These are phyloP conservation scores for Melospiza melodia DNA, from an alignment of 2,113 vertebrate species.

Conservation along the genomic window DNA sequence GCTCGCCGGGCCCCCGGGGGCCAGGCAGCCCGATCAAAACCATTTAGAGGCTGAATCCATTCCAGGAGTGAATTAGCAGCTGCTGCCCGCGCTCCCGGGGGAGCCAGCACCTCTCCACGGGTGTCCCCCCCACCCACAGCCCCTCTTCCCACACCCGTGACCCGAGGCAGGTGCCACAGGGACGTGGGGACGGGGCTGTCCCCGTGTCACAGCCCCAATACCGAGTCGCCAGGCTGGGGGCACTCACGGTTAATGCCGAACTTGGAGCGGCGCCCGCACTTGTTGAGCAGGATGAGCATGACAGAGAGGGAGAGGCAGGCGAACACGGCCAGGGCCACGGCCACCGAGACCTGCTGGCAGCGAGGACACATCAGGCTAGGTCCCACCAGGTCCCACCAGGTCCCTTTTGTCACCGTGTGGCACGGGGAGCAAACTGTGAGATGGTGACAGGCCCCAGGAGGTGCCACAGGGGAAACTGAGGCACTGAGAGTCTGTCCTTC, in stretches of 20 bases:
- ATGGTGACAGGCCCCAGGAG: not conserved
- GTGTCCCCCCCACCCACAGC: not conserved
- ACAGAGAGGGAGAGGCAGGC: conserved; percentile 86
- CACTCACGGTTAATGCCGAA: conserved; percentile 90
- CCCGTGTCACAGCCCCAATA: accelerated
- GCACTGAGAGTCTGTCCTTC: not conserved
- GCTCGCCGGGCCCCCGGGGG: not conserved
- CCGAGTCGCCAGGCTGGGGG: accelerated
- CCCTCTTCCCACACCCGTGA: not conserved
- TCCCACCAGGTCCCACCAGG: not conserved
- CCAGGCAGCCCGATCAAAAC: conserved; percentile 58
- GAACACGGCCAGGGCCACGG: conserved; percentile 85
- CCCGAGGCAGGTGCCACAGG: not conserved
- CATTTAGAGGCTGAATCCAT: conserved; percentile 74
- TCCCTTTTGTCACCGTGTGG: too few relatives aligned
- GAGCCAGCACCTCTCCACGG: not conserved
- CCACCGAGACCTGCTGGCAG: conserved; percentile 84
- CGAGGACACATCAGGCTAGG: not conserved
- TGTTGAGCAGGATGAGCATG: conserved; percentile 84
- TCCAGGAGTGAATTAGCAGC: conserved; percentile 78
- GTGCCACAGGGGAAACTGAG: too few relatives aligned
- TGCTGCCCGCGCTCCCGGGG: not conserved
- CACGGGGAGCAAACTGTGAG: not conserved
- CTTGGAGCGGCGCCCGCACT: conserved; percentile 89
- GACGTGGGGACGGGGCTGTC: not conserved